Conservation (phyloP, 2,113 vertebrate genomes). For the Ceratotherium simum region DNA sequence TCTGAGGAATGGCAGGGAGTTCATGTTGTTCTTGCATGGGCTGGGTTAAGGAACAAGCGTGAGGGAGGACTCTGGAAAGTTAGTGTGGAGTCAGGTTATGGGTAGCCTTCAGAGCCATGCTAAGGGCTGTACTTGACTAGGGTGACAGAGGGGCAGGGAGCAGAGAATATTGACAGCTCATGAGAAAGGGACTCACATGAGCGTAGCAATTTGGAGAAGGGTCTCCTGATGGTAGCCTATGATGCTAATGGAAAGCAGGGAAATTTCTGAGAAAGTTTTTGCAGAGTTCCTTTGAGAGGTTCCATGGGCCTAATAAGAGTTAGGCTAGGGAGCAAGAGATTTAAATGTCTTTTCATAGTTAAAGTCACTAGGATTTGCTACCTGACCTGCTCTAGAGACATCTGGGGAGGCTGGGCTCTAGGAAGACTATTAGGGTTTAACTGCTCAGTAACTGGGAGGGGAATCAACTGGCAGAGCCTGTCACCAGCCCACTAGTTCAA, state of each 20-base stretch:
- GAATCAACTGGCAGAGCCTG: not conserved
- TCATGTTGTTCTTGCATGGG: rapidly evolving
- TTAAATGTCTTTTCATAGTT: not conserved
- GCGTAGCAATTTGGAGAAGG: not conserved
- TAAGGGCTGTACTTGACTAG: not conserved
- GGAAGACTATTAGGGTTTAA: not conserved
- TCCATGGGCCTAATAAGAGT: not conserved
- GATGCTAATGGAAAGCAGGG: not conserved
- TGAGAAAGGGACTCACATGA: not conserved
- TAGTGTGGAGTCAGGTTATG: not conserved
- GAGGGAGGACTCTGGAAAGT: not conserved
- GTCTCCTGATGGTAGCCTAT: not conserved
- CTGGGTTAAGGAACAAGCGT: not conserved
- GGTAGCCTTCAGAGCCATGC: not conserved
- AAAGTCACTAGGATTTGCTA: not conserved
- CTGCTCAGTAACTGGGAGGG: not conserved
- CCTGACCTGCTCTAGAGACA: not conserved
- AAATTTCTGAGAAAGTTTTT: not conserved
- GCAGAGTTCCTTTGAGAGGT: not conserved
- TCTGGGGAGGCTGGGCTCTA: not conserved
- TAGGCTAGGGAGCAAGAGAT: not conserved
- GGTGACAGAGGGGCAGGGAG: not conserved
- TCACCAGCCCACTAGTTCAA: not conserved
- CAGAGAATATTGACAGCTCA: not conserved
- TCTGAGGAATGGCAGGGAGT: not conserved